Base-by-base conservation (phyloP, 1,140 invertebrate genomes). In the Gryon sp. region DNA sequence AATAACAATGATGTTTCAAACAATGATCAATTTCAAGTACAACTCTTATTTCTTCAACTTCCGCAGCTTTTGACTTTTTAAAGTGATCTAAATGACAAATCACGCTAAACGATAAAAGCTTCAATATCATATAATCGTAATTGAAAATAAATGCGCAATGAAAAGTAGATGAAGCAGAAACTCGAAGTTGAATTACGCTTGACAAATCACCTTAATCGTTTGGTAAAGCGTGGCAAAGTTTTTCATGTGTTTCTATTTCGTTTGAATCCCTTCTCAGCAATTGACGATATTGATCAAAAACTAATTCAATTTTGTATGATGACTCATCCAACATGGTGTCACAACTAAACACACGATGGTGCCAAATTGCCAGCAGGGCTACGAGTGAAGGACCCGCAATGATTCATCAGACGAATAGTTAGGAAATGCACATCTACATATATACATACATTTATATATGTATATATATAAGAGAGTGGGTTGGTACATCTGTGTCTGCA, bases 231-330 rank as follows among this genome's bases (percentile, higher is more conserved):
- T 16, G 28, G 1, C 12, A 26, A 24, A 15, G 41, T 24, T 45
- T 45, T 45, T 19, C 6, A 26, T 24, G 26, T 38, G 38, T 2
- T 14, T 43, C 9, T 11, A 14, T n/a, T n/a, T 20, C 30, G 12
- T 18, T 34, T n/a, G 8, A 34, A 36, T 20, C 30, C 48, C 36
- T n/a, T n/a, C n/a, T n/a, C n/a, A n/a, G n/a, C 48, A 28, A 38
- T 22, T 19, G 57, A 36, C 30, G 45, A 30, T 76, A 76, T 76
- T 50, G 74, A 76, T 76, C 59, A 63, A 53, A 55, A 63, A 65
- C 24, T 69, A 76, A 76, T 70, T 76, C 60, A 76, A 68, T 65
- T 68, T 45, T 15, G 38, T 41, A 8, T 20, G 59, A 69, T 76
- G 74, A 76, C 59, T 76, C 74, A 76, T 76, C 57, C 41, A 60